Conservation (phyloP, 2,113 vertebrate genomes). For the Epinephelus lanceolatus region DNA sequence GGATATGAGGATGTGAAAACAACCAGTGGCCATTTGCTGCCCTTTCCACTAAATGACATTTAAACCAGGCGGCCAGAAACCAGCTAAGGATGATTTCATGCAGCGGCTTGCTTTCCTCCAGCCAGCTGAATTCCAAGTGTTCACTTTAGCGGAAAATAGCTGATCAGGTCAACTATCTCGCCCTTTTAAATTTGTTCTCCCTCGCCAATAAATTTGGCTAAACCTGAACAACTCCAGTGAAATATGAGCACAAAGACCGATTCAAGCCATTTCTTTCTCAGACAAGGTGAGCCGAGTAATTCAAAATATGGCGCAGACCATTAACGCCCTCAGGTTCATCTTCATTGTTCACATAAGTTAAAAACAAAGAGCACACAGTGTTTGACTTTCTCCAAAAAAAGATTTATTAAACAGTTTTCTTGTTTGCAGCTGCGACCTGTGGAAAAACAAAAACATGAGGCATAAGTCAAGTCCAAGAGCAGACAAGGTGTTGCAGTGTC, state of each 20-base stretch:
- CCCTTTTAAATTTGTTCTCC: too few relatives aligned
- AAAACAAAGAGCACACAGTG: conserved; percentile 22
- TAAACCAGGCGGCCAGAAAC: conserved; percentile 9
- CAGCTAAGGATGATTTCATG: conserved; percentile 7
- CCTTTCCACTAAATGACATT: conserved; percentile 28
- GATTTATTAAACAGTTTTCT: conserved; percentile 85
- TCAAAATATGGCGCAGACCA: not conserved
- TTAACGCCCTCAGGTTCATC: not conserved
- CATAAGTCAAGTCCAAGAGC: not conserved
- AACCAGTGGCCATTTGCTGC: conserved; percentile 7
- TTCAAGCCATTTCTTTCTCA: not conserved
- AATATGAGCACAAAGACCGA: not conserved
- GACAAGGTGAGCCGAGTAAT: not conserved
- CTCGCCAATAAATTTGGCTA: not conserved
- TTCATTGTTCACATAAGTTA: not conserved
- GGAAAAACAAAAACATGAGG: conserved; percentile 16
- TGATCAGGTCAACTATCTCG: not conserved
- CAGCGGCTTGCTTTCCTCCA: not conserved
- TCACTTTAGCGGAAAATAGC: not conserved
- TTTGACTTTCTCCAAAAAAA: conserved; percentile 77
- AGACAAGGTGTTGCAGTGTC: not conserved
- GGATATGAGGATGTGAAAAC: conserved; percentile 12
- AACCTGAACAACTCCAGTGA: not conserved
- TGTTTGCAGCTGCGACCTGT: conserved; percentile 86
- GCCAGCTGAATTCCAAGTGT: not conserved